These are phyloP conservation scores for Amiota communis DNA, from an alignment of 2,888 invertebrate species.

Conservation along the genomic window DNA sequence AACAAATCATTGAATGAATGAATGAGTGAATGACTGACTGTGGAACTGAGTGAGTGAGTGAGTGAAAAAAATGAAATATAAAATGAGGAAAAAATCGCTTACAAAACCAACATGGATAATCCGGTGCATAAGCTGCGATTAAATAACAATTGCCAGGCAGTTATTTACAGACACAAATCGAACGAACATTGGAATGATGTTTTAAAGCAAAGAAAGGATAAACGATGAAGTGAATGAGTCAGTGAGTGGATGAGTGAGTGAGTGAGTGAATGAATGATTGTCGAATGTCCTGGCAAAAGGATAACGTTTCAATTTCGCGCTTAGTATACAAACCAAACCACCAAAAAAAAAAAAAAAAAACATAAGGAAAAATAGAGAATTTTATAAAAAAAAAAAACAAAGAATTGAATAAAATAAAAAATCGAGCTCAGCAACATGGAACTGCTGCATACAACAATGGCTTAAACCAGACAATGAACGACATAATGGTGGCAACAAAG, in stretches of 20 bases:
- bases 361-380: background rate
- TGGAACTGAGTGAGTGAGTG: constrained; percentile 19
- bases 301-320: constrained; percentile 34
- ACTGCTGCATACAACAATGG: constrained; percentile 9
- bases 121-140: constrained; percentile 57
- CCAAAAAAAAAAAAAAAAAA: constrained; percentile 11
- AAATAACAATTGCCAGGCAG: constrained; percentile 67
- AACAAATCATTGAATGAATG: background rate
- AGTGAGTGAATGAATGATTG: constrained; percentile 15
- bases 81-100: constrained; percentile 29
- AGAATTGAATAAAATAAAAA: background rate
- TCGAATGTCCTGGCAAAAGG: constrained; percentile 9
- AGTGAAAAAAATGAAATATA: too few relatives aligned
- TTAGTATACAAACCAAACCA: constrained; percentile 16
- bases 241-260: background rate
- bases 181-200: constrained; percentile 9
- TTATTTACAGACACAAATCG: constrained; percentile 58
- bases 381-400: constrained; percentile 11
- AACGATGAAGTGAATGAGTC: background rate
- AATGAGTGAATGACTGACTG: background rate
- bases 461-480: constrained; percentile 17
- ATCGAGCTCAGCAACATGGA: background rate
- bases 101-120: constrained; percentile 28
- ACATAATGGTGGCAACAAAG: constrained; percentile 12
- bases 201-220: background rate